Evolutionary conservation across 1,140 invertebrate species (phyloP).

Genomic region (Episyrphus balteatus): DNA sequence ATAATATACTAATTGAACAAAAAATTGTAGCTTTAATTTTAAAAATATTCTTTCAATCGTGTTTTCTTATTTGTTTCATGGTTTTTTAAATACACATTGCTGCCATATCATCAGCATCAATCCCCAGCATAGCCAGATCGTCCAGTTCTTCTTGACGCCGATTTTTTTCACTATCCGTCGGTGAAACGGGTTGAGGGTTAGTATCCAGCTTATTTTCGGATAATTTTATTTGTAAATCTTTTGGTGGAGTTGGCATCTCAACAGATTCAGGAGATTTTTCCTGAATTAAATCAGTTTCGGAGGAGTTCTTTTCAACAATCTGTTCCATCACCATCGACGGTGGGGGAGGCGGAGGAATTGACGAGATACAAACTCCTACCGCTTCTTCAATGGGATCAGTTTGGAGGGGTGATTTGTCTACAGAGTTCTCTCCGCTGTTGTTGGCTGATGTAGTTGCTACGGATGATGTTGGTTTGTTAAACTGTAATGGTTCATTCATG

Average conservation of each 20-base stretch:
- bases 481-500: slow-evolving; percentile 10
- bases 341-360: slow-evolving; percentile 15
- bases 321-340: slow-evolving; percentile 4
- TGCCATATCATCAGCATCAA: slow-evolving; percentile 55
- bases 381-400: slow-evolving; percentile 2
- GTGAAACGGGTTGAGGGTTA: slow-evolving; percentile 24
- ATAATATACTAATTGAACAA: too few relatives aligned
- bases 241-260: not conserved
- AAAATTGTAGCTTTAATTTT: too few relatives aligned
- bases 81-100: slow-evolving; percentile 39
- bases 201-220: slow-evolving; percentile 12
- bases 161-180: slow-evolving; percentile 27
- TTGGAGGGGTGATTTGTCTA: slow-evolving; percentile 10
- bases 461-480: slow-evolving; percentile 11
- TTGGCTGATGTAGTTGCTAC: slow-evolving; percentile 1
- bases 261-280: not conserved
- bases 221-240: not conserved
- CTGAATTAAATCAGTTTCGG: not conserved
- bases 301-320: not conserved
- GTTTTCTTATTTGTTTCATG: too few relatives aligned
- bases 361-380: not conserved
- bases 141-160: slow-evolving; percentile 45
- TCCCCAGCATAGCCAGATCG: slow-evolving; percentile 56
- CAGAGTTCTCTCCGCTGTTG: not conserved
- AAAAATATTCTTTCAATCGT: too few relatives aligned